Conservation (phyloP, 1,140 invertebrate species). For the Sitodiplosis mosellana region DNA sequence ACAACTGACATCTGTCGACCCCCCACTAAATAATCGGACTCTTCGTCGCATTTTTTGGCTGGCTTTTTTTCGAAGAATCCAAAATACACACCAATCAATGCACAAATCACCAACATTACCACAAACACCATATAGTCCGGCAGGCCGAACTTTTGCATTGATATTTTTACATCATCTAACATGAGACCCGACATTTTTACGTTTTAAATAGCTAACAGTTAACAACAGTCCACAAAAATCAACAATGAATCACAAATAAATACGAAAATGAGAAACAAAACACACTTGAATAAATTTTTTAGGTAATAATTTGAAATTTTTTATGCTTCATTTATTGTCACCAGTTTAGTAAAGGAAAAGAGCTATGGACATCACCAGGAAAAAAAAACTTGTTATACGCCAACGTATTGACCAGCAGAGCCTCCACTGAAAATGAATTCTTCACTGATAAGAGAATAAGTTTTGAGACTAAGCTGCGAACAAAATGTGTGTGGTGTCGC, state of each 20-base stretch:
- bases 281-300: neutral
- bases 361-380: too few species aligned
- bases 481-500: too few species aligned
- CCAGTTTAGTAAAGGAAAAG: neutral
- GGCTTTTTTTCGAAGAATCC: slow-evolving; percentile 43
- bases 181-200: slow-evolving; percentile 7
- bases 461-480: too few species aligned
- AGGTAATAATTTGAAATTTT: neutral
- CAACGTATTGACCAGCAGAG: too few species aligned
- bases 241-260: neutral
- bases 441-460: too few species aligned
- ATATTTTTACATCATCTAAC: slow-evolving; percentile 36
- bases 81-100: slow-evolving; percentile 60
- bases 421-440: too few species aligned
- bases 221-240: neutral
- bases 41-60: slow-evolving; percentile 32
- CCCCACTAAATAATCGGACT: slow-evolving; percentile 60
- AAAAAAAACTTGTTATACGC: too few species aligned
- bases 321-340: slow-evolving; percentile 1
- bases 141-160: slow-evolving; percentile 43
- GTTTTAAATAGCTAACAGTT: too few species aligned
- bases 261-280: neutral
- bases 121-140: slow-evolving; percentile 53
- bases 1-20: slow-evolving; percentile 63
- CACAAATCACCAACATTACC: slow-evolving; percentile 48